Base-by-base conservation (phyloP, 2,797 vertebrate genomes). In the Calcarius lapponicus region DNA sequence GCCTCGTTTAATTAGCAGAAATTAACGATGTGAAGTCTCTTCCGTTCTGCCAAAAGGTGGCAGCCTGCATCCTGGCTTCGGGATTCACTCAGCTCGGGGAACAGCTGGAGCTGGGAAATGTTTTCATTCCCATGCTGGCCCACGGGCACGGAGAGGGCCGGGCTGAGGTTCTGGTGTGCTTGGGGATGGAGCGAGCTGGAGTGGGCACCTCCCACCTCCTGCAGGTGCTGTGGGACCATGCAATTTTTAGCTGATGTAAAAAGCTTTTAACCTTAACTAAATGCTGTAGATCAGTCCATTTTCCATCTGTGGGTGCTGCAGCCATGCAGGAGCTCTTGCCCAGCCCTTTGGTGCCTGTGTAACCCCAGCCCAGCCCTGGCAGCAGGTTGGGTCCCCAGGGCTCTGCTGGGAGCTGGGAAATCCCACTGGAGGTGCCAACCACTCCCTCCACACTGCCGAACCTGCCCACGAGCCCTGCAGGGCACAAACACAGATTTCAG, bases 181-280 rank as follows among this genome's bases (percentile, higher is more conserved):
- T 32, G 19, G 28, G 61, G 3, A 2, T 0, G 4, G 24, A 69
- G n/a, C 0, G 2, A 0, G 7, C 34, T 34, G 64, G 20, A 48
- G 24, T 0, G 1, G 53, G 28, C 29, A 7, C 18, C 24, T 57
- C 62, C 38, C 26, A 10, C 10, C 36, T 79, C 28, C 76, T 36
- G 42, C 60, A 29, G 62, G 13, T 1, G 5, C 50, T 60, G 57
- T 7, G 42, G 47, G 43, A 66, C 0, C 3, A 4, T 7, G 24
- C 25, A 5, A 6, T 36, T 36, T 36, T 36, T 36, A 36, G 21
- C 13, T 45, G 13, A 0, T 4, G 14, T 9, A 13, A 62, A 66
- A 91, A 58, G 36, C 11, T 72, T 83, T 83, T 47, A 26, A 34
- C 43, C 0, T 1, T 21, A 36, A 11, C 24, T 22, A 20, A 47